A percentile compares a stretch with the other conserved stretches of the same genome.
phyloP scores from a whole-genome alignment of 2,797 vertebrate genomes.

The Epinephelus coioides region DNA sequence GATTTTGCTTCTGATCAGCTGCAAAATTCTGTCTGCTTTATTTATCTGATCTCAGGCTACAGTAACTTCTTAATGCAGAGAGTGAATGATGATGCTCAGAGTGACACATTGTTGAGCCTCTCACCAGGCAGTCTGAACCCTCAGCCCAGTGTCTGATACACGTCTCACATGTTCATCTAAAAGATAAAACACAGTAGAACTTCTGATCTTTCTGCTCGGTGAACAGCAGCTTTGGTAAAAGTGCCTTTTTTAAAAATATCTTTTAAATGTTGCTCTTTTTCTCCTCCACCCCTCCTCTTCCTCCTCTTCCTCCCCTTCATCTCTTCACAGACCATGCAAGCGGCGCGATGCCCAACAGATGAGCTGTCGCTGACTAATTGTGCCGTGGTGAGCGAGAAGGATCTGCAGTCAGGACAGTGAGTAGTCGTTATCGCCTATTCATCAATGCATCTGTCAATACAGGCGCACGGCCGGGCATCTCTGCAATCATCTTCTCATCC shows the following conservation, averaged over 20 bases:
- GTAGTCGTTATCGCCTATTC: conserved; percentile 71
- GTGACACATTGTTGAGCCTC: too few relatives aligned
- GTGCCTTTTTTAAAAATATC: background rate
- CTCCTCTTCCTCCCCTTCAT: background rate
- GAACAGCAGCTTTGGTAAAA: background rate
- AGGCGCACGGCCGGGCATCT: background rate
- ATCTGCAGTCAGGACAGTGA: conserved; percentile 96
- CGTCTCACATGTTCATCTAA: too few relatives aligned
- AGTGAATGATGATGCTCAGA: too few relatives aligned
- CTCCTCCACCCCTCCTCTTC: background rate
- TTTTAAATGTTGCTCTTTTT: background rate
- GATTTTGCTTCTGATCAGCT: too few relatives aligned
- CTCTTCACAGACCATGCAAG: conserved; percentile 91
- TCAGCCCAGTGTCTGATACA: background rate
- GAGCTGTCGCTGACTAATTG: conserved; percentile 97
- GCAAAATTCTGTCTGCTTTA: too few relatives aligned
- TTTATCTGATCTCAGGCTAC: too few relatives aligned
- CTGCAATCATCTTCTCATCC: background rate
- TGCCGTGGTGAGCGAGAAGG: conserved; percentile 96
- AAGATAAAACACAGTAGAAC: background rate
- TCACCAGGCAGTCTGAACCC: too few relatives aligned
- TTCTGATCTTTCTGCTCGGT: background rate
- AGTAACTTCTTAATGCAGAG: too few relatives aligned
- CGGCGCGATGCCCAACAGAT: conserved; percentile 95
- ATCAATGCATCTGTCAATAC: background rate